Evolutionary conservation across 2,888 invertebrate genomes (phyloP).

Genomic region (Drepana falcataria): DNA sequence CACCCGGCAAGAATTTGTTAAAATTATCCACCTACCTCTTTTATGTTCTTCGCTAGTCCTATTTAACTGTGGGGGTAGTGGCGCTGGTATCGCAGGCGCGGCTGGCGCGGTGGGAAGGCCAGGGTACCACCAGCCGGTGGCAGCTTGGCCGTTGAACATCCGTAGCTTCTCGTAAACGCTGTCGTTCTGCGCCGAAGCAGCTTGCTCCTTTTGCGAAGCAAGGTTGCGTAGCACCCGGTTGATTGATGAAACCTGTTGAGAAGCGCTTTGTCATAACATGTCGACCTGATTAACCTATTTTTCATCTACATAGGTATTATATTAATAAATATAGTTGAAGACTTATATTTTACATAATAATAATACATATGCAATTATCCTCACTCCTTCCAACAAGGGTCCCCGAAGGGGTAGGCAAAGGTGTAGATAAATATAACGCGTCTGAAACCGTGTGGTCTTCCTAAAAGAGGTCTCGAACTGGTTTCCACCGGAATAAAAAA

Average conservation of each 20-base stretch:
- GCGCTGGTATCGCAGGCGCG: slow-evolving; percentile 87
- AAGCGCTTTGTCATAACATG: neutral
- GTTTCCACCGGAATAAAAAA: too few species aligned
- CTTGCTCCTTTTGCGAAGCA: slow-evolving; percentile 97
- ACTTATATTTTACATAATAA: too few species aligned
- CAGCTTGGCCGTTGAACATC: slow-evolving; percentile 95
- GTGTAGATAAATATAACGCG: too few species aligned
- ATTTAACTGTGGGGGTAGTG: slow-evolving; percentile 77
- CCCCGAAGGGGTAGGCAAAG: too few species aligned
- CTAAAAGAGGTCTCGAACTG: too few species aligned
- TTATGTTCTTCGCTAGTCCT: slow-evolving; percentile 86
- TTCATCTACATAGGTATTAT: too few species aligned
- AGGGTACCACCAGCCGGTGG: slow-evolving; percentile 92
- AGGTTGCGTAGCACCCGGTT: slow-evolving; percentile 97
- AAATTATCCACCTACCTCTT: slow-evolving; percentile 78
- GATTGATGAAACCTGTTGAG: slow-evolving; percentile 94
- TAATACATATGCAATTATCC: too few species aligned
- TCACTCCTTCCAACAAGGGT: too few species aligned
- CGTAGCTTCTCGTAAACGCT: slow-evolving; percentile 96
- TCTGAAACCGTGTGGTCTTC: too few species aligned
- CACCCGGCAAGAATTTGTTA: too few species aligned
- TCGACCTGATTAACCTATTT: too few species aligned
- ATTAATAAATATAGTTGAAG: too few species aligned
- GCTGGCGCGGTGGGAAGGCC: slow-evolving; percentile 85
- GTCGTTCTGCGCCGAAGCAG: slow-evolving; percentile 89